Base-by-base conservation (phyloP, 2,797 vertebrate genomes). In the Pipistrellus pygmaeus region DNA sequence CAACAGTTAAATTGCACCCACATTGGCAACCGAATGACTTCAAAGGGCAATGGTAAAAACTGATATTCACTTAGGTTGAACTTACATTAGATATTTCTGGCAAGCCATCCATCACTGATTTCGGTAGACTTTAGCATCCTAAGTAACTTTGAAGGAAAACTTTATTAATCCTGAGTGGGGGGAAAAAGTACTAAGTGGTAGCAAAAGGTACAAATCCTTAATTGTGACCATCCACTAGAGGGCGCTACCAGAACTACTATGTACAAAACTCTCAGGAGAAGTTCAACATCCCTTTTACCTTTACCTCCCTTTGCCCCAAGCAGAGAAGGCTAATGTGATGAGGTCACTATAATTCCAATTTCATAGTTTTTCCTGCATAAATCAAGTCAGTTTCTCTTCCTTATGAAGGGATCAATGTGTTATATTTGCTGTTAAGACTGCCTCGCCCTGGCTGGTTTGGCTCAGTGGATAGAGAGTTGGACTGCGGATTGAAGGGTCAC, bases 211-310 rank as follows among this genome's bases (percentile, higher is more conserved):
- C 71, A 87, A n/a, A 88, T 53, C n/a, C 7, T 68, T 57, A 41
- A 41, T 57, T 51, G 23, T 48, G 18, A 71, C 57, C 18, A 38
- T 75, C 96, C 96, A 95, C 94, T 55, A 97, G 97, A 95, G 97
- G 96, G 95, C 95, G 69, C 95, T 94, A 62, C 77, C 41, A 46
- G 81, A 48, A 55, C 51, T 55, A 91, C 51, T 55, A 90, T 75
- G 41, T 30, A 75, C 41, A 73, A 89, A 84, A 78, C 14, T 83
- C 10, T 62, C n/a, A 13, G 57, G 57, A 55, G 32, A 18, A 27
- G 17, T 55, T 38, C 25, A 77, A 64, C 46, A 35, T 5, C 55
- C 51, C 55, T n/a, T 35, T 17, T 38, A 30, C 3, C 44, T 60
- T 53, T 46, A 77, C 8, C 3, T 35, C 8, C 48, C 48, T 51